phyloP scores from a whole-genome alignment of 2,888 invertebrate genomes.

The Dinocampus coccinellae region DNA sequence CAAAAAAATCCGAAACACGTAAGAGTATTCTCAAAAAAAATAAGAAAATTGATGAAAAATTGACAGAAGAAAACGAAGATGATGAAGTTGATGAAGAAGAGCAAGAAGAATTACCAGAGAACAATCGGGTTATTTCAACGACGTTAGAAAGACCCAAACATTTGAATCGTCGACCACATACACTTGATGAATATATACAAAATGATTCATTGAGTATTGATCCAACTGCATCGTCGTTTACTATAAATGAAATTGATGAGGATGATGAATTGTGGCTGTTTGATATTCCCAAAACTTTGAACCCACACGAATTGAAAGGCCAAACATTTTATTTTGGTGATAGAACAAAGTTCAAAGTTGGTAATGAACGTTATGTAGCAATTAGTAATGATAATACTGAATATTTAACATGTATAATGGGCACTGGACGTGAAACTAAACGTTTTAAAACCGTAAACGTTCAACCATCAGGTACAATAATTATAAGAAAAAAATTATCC shows the following conservation, averaged over 20 bases:
- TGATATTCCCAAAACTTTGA: conserved; percentile 55
- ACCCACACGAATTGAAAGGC: conserved; percentile 50
- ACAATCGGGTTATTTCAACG: neutral
- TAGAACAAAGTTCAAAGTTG: conserved; percentile 54
- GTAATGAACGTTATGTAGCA: conserved; percentile 49
- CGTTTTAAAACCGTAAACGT: conserved; percentile 54
- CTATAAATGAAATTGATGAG: conserved; percentile 51
- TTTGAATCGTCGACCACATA: neutral
- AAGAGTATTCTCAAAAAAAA: conserved; percentile 42
- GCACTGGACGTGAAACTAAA: conserved; percentile 42
- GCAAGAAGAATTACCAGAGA: neutral
- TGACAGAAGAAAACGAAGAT: neutral
- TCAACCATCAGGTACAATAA: conserved; percentile 50
- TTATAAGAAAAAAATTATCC: conserved; percentile 49
- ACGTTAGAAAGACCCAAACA: neutral
- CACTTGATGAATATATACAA: conserved; percentile 48
- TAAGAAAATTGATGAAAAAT: conserved; percentile 9
- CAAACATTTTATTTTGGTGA: conserved; percentile 50
- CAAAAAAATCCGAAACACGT: conserved; percentile 10
- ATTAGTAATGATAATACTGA: conserved; percentile 39
- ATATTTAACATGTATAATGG: conserved; percentile 51
- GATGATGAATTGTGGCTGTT: conserved; percentile 58
- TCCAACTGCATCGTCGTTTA: conserved; percentile 44
- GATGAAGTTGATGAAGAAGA: no score
- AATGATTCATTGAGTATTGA: conserved; percentile 44